A percentile compares a stretch with the other conserved stretches of the same genome.
Conservation (phyloP, 2,888 invertebrate genomes). For the Leucophenga montana region DNA sequence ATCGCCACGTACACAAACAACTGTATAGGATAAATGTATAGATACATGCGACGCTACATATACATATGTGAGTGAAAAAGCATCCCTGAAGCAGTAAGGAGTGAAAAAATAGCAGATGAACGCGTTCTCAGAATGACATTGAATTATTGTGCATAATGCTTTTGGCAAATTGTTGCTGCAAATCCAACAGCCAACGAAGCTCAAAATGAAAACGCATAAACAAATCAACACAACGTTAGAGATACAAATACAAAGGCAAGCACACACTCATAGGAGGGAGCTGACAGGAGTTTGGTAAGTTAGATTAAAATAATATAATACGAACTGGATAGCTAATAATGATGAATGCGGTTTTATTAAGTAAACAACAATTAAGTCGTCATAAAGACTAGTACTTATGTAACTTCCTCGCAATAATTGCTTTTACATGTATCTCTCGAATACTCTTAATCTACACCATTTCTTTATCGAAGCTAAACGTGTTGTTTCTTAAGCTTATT, state of each 20-base stretch:
- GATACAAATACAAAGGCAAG: conserved; percentile 15
- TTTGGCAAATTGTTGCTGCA: conserved; percentile 37
- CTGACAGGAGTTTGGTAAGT: not conserved
- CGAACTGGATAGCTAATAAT: too few relatives aligned
- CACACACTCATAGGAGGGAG: not conserved
- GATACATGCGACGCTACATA: conserved; percentile 3
- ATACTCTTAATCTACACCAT: too few relatives aligned
- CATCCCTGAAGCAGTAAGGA: not conserved
- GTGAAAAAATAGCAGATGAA: not conserved
- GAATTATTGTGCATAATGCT: conserved; percentile 39
- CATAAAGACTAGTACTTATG: too few relatives aligned
- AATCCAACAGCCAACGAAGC: conserved; percentile 28
- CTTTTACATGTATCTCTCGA: too few relatives aligned
- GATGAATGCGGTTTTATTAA: too few relatives aligned
- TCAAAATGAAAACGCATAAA: conserved; percentile 35
- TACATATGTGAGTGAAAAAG: not conserved
- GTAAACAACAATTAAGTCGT: too few relatives aligned
- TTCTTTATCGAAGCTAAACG: too few relatives aligned
- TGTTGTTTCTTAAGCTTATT: too few relatives aligned
- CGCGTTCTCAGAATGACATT: conserved; percentile 20
- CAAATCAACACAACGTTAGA: conserved; percentile 35
- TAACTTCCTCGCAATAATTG: too few relatives aligned
- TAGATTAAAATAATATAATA: too few relatives aligned
- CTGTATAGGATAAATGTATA: not conserved
- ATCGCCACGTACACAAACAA: conserved; percentile 16